Evolutionary conservation across 1,140 invertebrate genomes (phyloP).

Genomic region (Temnothorax longispinosus): DNA sequence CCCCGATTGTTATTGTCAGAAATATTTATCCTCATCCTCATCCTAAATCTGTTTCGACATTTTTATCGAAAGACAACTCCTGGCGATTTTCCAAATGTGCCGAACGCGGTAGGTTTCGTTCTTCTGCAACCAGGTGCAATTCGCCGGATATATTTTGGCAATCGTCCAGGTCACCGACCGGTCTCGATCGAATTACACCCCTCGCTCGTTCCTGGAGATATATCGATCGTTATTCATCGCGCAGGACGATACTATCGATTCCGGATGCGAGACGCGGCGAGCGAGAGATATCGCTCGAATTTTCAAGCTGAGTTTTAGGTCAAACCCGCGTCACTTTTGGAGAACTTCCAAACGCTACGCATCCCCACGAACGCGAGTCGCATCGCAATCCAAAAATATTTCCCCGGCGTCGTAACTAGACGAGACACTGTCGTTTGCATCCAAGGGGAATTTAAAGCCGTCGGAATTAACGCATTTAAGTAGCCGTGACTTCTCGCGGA

Average conservation of each 20-base stretch:
- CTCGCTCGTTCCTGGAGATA: neutral
- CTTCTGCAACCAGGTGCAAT: conserved; percentile 13
- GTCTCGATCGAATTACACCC: conserved; percentile 41
- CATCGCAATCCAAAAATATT: conserved; percentile 70
- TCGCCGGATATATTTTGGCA: conserved; percentile 26
- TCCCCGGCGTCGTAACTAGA: conserved; percentile 12
- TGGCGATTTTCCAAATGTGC: conserved; percentile 42
- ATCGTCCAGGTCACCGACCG: conserved; percentile 56
- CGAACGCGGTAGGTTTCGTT: neutral
- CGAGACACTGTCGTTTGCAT: conserved; percentile 35
- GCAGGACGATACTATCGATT: conserved; percentile 6
- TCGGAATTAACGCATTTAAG: neutral
- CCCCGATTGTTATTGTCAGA: conserved; percentile 7
- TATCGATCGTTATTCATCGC: conserved; percentile 49
- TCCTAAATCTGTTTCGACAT: conserved; percentile 13
- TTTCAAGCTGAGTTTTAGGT: conserved; percentile 52
- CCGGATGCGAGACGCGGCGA: conserved; percentile 28
- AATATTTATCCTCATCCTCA: neutral
- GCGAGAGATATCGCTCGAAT: neutral
- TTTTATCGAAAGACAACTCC: neutral
- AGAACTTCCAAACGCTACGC: conserved; percentile 59
- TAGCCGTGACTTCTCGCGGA: neutral
- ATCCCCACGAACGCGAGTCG: conserved; percentile 34
- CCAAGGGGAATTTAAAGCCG: neutral
- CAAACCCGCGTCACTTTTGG: conserved; percentile 55